Percentiles rank a stretch among this genome's conserved stretches.
Conservation (phyloP, 2,797 vertebrate genomes). For the Uromys caudimaculatus region DNA sequence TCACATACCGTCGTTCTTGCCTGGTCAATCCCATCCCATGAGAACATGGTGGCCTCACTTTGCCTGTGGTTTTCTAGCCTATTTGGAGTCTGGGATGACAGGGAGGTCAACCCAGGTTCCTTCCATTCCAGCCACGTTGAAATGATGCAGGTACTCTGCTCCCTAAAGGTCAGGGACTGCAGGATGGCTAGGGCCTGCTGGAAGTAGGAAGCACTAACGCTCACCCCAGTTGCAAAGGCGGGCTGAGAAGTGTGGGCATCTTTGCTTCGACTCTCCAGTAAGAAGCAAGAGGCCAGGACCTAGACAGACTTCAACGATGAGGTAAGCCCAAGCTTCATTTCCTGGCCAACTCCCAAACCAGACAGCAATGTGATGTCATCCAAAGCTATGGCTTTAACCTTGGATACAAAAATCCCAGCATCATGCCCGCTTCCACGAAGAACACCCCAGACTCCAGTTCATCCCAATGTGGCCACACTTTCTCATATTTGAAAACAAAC, state of each 20-base stretch:
- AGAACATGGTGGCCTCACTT: not conserved
- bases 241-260: not conserved
- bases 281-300: not conserved
- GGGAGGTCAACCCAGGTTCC: not conserved
- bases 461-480: not conserved
- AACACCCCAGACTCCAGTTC: not conserved
- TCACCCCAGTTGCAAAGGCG: not conserved
- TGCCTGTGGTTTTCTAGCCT: not conserved
- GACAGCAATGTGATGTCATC: not conserved
- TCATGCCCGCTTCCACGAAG: not conserved
- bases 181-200: not conserved
- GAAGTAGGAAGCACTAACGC: not conserved
- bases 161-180: not conserved
- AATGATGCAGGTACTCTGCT: rapidly evolving
- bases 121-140: not conserved
- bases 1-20: not conserved
- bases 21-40: no score
- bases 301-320: not conserved
- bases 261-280: not conserved
- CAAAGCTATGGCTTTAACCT: not conserved
- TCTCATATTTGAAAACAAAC: conserved; percentile 23
- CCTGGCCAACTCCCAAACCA: not conserved
- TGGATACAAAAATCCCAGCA: not conserved
- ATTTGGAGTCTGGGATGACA: not conserved
- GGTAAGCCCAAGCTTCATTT: not conserved